Evolutionary conservation across 64 coral and sea anemone genomes (phyloP), one percentile per base, ranked within the genome.

Genomic region (Exaiptasia diaphana): DNA sequence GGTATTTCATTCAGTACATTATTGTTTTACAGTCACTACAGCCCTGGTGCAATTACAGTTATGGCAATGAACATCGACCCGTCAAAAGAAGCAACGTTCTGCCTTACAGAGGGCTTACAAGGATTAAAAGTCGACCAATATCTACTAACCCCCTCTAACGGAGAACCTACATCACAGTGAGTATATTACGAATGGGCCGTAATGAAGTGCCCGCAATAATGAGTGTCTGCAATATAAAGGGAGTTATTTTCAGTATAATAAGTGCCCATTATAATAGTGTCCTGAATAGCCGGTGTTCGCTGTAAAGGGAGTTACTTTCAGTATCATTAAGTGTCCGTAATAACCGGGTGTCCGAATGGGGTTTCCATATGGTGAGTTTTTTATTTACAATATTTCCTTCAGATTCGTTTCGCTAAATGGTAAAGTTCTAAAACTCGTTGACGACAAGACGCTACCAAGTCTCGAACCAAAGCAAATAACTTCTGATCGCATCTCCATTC

Each of bases 371-470:
- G 0, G 27, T 31, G 3, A 12, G n/a, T 31, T 31, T 13, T 13
- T 29, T 31, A 59, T 2, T 5, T 61, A 29, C 25, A 24, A 25
- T 24, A 26, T n/a, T 61, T 61, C 14, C 31, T 1, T 65, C 6
- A 46, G 15, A 6, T 5, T 22, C 18, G 10, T 50, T 77, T 41
- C 55, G 40, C 83, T 97, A 12, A 97, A 97, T 83, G 93, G 93
- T 20, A 59, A 77, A 30, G 33, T 78, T 61, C 68, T 97, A 4
- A 41, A 87, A 50, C 71, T 97, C 41, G 84, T 82, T 13, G 70
- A 97, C 13, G 83, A 97, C 38, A 56, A 63, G 41, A 71, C 71
- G 15, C 83, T 97, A 10, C 88, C 93, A 41, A 81, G 89, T n/a
- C 42, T 97, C 2, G 4, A 53, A 5, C 88, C 93, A 26, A 35